Conservation (phyloP, 2,113 vertebrate species). For the Elephas maximus region DNA sequence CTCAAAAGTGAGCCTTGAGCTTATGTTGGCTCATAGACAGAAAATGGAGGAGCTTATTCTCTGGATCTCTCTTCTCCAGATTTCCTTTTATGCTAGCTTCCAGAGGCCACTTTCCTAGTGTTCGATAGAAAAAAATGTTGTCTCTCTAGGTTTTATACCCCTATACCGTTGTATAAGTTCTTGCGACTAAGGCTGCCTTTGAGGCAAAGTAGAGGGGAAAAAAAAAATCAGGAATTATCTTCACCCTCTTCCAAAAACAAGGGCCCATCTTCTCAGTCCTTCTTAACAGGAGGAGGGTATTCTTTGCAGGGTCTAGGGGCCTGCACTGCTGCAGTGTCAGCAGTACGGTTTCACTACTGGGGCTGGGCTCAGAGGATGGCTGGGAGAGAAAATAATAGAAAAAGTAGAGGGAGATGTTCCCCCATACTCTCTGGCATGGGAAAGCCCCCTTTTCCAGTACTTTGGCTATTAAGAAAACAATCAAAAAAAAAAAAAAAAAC, state of each 20-base stretch:
- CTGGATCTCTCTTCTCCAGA: background rate
- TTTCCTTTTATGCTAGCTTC: background rate
- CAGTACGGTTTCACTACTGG: rapidly evolving
- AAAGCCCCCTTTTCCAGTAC: background rate
- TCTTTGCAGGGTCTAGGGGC: too few relatives aligned
- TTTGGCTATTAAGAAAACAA: background rate
- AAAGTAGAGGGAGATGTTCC: rapidly evolving
- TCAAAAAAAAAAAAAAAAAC: background rate
- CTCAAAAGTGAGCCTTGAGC: too few relatives aligned
- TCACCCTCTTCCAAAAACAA: background rate
- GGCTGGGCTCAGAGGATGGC: background rate
- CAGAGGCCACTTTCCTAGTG: background rate
- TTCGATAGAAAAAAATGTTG: background rate
- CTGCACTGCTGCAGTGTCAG: rapidly evolving
- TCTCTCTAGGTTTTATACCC: background rate
- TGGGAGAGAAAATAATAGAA: too few relatives aligned
- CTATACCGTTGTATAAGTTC: background rate
- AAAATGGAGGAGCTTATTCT: background rate
- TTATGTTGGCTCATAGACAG: background rate
- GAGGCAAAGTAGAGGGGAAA: background rate
- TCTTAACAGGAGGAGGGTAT: background rate
- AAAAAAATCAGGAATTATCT: background rate
- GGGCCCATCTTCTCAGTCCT: rapidly evolving
- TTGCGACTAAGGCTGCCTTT: background rate
- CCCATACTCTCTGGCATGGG: background rate